A percentile compares a stretch with the other conserved stretches of the same genome.
Evolutionary conservation across 2,888 invertebrate species (phyloP).

Genomic region (Sericinus montela): DNA sequence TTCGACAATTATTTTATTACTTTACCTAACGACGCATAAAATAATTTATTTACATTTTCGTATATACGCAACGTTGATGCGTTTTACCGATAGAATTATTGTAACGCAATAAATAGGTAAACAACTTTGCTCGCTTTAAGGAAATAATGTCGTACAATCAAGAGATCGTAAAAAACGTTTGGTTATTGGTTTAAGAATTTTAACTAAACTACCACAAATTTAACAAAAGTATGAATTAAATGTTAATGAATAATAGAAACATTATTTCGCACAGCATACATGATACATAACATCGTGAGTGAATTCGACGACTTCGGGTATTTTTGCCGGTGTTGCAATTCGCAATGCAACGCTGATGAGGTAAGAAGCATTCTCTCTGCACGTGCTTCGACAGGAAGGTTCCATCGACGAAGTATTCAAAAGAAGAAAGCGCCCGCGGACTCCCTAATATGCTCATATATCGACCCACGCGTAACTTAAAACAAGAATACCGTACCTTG

Average conservation of each 20-base stretch:
- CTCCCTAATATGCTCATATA: constrained; percentile 10
- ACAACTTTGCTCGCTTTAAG: too few relatives aligned
- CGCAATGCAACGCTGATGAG: constrained; percentile 30
- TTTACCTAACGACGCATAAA: too few relatives aligned
- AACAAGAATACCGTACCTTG: constrained; percentile 30
- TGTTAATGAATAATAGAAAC: background rate
- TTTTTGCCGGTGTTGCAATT: constrained; percentile 32
- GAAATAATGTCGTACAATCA: too few relatives aligned
- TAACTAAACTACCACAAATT: too few relatives aligned
- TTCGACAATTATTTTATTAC: too few relatives aligned
- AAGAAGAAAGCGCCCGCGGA: constrained; percentile 8
- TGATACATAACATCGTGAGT: constrained; percentile 24
- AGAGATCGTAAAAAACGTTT: too few relatives aligned
- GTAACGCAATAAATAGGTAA: too few relatives aligned
- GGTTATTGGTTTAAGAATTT: too few relatives aligned
- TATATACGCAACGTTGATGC: too few relatives aligned
- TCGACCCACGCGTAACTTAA: constrained; percentile 13
- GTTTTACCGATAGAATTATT: too few relatives aligned
- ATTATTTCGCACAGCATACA: constrained; percentile 26
- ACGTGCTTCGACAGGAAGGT: constrained; percentile 15
- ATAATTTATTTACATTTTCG: too few relatives aligned
- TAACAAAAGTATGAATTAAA: too few relatives aligned
- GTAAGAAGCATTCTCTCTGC: constrained; percentile 10
- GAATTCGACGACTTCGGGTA: constrained; percentile 24
- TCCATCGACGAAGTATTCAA: constrained; percentile 10